These are phyloP conservation scores for Apodemus agrarius DNA, from an alignment of 2,797 vertebrate species.

Conservation along the genomic window DNA sequence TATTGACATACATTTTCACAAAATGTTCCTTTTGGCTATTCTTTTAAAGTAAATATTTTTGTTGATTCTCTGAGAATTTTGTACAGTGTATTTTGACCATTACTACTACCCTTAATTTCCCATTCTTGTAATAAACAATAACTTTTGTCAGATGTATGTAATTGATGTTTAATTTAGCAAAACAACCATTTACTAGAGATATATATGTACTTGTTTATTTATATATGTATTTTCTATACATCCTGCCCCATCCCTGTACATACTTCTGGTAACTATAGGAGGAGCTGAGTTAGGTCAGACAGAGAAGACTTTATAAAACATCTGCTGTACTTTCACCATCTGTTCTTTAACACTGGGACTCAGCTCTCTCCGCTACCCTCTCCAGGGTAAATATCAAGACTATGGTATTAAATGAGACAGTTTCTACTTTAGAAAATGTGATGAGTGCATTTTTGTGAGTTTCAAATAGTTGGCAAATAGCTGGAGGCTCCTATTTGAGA, in stretches of 20 bases:
- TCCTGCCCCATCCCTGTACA: not conserved
- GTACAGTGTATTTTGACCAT: not conserved
- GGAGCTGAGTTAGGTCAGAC: not conserved
- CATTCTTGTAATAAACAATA: not conserved
- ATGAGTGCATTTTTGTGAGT: not conserved
- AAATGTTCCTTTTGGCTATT: not conserved
- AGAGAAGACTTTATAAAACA: not conserved
- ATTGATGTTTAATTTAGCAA: constrained; percentile 32
- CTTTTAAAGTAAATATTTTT: not conserved
- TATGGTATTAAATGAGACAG: not conserved
- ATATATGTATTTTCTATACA: not conserved
- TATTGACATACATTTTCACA: not conserved
- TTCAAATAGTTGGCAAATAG: not conserved
- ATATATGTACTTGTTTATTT: not conserved
- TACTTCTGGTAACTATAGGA: not conserved
- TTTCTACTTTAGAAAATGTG: not conserved
- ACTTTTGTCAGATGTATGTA: not conserved
- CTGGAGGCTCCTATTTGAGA: not conserved
- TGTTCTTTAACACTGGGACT: not conserved
- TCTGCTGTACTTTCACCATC: not conserved
- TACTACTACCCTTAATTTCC: not conserved
- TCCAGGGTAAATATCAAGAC: not conserved
- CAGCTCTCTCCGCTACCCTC: not conserved
- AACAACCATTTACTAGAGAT: not conserved
- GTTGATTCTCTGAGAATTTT: not conserved